phyloP scores from a whole-genome alignment of 2,113 vertebrate genomes.

The Limanda limanda region DNA sequence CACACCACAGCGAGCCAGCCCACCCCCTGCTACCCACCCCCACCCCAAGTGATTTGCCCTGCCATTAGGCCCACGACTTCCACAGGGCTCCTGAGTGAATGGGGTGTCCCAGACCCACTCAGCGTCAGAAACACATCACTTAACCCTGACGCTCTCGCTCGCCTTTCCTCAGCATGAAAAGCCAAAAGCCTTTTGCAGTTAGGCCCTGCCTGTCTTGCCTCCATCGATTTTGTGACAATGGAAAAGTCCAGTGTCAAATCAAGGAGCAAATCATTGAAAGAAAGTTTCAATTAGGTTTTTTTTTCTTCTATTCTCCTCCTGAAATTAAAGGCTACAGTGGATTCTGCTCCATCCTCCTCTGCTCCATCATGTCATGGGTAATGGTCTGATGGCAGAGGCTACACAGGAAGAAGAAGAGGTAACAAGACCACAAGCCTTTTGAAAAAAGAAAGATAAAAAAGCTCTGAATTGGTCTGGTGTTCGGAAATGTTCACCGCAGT shows the following conservation, averaged over 20 bases:
- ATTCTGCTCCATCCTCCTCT: constrained; percentile 49
- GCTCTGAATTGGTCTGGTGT: not conserved
- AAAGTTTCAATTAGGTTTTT: constrained; percentile 91
- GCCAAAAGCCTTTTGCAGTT: constrained; percentile 80
- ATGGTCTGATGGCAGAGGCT: constrained; percentile 51
- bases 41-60: constrained; percentile 57
- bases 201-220: constrained; percentile 73
- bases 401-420: constrained; percentile 34
- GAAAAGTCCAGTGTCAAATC: constrained; percentile 87
- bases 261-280: constrained; percentile 77
- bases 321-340: constrained; percentile 75
- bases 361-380: constrained; percentile 50
- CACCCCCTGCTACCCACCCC: constrained; percentile 4
- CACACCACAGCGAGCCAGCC: constrained; percentile 30
- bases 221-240: constrained; percentile 96
- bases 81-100: constrained; percentile 52
- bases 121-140: constrained; percentile 88
- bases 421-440: constrained; percentile 18
- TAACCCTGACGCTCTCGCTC: constrained; percentile 84
- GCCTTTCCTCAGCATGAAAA: constrained; percentile 73
- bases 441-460: not conserved
- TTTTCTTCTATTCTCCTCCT: constrained; percentile 47
- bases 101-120: constrained; percentile 76
- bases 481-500: not conserved
- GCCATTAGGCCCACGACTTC: constrained; percentile 60